Conservation (phyloP, 2,797 vertebrate genomes). For the Yasuhikotakia modesta region DNA sequence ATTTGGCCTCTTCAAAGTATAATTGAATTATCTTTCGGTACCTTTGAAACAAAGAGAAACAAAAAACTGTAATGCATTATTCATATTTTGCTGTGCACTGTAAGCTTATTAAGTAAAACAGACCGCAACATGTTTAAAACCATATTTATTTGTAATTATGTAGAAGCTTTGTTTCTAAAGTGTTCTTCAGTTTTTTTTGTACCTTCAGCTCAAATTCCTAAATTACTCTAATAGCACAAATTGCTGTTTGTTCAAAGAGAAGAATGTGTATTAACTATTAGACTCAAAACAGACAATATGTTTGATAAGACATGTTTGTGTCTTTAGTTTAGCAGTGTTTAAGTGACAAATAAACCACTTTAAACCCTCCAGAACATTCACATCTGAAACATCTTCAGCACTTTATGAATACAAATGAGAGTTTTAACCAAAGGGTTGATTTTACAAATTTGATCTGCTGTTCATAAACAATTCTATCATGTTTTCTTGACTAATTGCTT, state of each 20-base stretch:
- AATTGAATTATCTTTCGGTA: conserved; percentile 63
- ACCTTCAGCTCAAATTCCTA: conserved; percentile 1
- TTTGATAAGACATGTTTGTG: not conserved
- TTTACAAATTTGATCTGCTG: conserved; percentile 39
- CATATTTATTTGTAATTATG: conserved; percentile 63
- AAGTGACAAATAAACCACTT: conserved; percentile 34
- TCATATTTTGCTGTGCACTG: conserved; percentile 56
- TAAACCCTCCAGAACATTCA: not conserved
- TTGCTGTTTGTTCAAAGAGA: conserved; percentile 12
- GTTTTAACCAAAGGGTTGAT: conserved; percentile 26
- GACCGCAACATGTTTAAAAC: conserved; percentile 61
- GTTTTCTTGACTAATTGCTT: conserved; percentile 39
- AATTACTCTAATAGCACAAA: conserved; percentile 25
- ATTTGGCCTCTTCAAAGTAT: conserved; percentile 62
- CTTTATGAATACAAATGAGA: conserved; percentile 34
- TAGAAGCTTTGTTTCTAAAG: conserved; percentile 40
- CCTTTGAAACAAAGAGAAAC: conserved; percentile 56
- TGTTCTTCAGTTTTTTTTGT: conserved; percentile 8
- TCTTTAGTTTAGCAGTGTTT: conserved; percentile 14
- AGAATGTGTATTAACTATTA: conserved; percentile 20
- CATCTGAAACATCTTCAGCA: conserved; percentile 1
- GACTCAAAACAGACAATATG: not conserved
- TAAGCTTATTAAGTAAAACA: conserved; percentile 63
- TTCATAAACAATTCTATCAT: conserved; percentile 44
- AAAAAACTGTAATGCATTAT: conserved; percentile 62